Base-by-base conservation (phyloP, 2,797 vertebrate species). In the Pagetopsis macropterus region DNA sequence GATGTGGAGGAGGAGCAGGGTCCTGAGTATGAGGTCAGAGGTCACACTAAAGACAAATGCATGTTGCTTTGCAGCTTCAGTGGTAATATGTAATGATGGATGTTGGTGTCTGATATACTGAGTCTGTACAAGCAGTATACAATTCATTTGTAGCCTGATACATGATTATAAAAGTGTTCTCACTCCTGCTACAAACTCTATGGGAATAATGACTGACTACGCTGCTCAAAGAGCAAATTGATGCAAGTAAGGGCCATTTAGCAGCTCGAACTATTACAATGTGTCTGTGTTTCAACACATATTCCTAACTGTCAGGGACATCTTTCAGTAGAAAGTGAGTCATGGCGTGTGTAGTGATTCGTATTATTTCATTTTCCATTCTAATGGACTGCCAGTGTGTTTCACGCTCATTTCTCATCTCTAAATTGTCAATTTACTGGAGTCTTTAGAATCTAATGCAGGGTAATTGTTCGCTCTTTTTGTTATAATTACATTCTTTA, bases 1-100 rank as follows among this genome's bases (percentile, higher is more conserved):
- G 96, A 97, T 0, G 96, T 97, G 83, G 96, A 97, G 70, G 97
- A 97, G 49, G 96, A 96, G 63, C 95, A 96, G 70, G 93, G 94
- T 63, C 96, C 94, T n/a, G 95, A 95, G 77, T 96, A 95, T 1
- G 96, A 96, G 93, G 96, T 96, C 84, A 94, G 93, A 9, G 76
- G 59, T 76, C 54, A 75, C 60, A 54, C 15, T 11, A 56, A 16
- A 62, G 50, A 37, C 62, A n/a, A 57, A 41, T 44, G 10, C 27
- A 16, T 11, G 23, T 45, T 1, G n/a, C 8, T 58, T 17, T 59
- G 14, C 31, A n/a, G 0, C 43, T 66, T 50, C 12, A 13, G 12
- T 46, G 9, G 10, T 7, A 9, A 54, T 70, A 27, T 51, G 46
- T 12, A 12, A 37, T 37, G 33, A 37, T 3, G 51, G 7, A 21